Evolutionary conservation across 2,113 vertebrate genomes (phyloP).

Genomic region (Nerophis ophidion): DNA sequence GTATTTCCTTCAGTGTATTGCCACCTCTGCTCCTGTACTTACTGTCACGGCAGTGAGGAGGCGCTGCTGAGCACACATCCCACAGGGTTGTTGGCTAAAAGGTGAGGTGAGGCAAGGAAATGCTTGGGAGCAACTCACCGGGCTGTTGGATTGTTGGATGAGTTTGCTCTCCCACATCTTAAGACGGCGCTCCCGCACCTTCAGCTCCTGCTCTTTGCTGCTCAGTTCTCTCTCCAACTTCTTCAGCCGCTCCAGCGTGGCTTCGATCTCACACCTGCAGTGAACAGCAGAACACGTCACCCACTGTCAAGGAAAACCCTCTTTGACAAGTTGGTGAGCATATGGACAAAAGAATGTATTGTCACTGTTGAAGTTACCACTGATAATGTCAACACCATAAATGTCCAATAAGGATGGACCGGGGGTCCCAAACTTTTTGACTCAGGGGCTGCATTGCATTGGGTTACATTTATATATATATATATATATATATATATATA

Average conservation of each 20-base stretch:
- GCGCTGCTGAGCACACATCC: conserved; percentile 10
- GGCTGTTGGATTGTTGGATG: conserved; percentile 90
- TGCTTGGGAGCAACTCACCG: conserved; percentile 77
- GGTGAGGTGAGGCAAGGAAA: conserved; percentile 15
- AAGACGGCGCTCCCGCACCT: conserved; percentile 87
- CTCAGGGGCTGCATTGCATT: too few species aligned
- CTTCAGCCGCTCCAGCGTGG: conserved; percentile 94
- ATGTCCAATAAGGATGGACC: too few species aligned
- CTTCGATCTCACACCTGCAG: conserved; percentile 93
- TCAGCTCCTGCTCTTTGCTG: conserved; percentile 95
- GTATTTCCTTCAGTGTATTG: conserved; percentile 1
- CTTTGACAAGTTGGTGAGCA: too few species aligned
- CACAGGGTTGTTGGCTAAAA: conserved; percentile 2
- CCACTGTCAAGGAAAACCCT: too few species aligned
- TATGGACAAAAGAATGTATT: too few species aligned
- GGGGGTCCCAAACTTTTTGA: too few species aligned
- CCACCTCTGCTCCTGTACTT: conserved; percentile 8
- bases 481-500: too few species aligned
- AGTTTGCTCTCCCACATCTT: conserved; percentile 98
- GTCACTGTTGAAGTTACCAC: too few species aligned
- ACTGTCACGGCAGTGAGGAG: not conserved
- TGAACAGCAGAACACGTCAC: conserved; percentile 1
- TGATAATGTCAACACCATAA: too few species aligned
- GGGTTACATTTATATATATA: too few species aligned
- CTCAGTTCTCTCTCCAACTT: conserved; percentile 97